Base-by-base conservation (phyloP, 2,113 vertebrate genomes). In the Conger conger region DNA sequence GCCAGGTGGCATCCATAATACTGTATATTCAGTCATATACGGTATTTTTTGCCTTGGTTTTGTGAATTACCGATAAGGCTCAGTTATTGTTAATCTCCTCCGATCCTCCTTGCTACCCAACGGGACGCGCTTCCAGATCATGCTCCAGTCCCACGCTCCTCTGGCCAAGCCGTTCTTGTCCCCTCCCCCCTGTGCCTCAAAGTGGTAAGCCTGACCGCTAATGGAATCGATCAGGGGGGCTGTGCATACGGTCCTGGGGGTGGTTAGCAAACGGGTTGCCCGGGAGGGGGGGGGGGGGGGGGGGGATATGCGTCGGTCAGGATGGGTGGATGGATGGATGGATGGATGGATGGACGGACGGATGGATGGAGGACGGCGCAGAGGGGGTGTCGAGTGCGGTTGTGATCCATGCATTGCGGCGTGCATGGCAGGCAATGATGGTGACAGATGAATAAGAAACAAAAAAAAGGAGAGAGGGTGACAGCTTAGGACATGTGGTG, bases 91-190 rank as follows among this genome's bases (percentile, higher is more conserved):
- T 93, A 97, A 95, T 97, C 98, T 97, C 90, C 89, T 92, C 83
- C 92, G 94, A 96, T 98, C 98, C 94, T 99, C 98, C 92, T 84
- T 95, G 90, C 94, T 91, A 93, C 95, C 94, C 93, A 99, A 94
- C 86, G 98, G 98, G 87, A 99, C 93, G 91, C 98, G 97, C 95
- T 99, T 99, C 98, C 98, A 99, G 91, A 99, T 96, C 98, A 99
- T 98, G 96, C 97, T 99, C 98, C 98, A 99, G 92, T 99, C 97
- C 98, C 98, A 99, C 79, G 97, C 98, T 94, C 98, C 98, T 96
- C 98, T 96, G 95, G 98, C 98, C 94, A 96, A 98, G 95, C 97
- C 97, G 93, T 98, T 95, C 95, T 97, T 88, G 89, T 99, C 97
- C 92, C 98, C 98, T 94, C 98, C 98, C 92, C 96, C 98, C 96